Evolutionary conservation across 2,888 invertebrate species (phyloP), one percentile per base, ranked within the genome.

Genomic region (Acleris sparsana): DNA sequence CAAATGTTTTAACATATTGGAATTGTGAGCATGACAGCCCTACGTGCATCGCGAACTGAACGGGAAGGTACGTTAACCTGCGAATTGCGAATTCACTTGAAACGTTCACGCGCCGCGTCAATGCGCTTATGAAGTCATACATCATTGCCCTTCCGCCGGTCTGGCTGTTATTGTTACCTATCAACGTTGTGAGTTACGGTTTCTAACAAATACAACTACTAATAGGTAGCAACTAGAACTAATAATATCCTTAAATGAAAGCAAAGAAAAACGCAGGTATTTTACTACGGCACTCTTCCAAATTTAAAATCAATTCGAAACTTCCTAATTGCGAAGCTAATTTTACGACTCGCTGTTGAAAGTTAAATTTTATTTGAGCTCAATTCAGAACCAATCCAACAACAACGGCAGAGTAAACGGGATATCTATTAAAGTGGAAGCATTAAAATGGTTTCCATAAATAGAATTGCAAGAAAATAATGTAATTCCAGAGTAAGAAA

Each of bases 401-500:
- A 62, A 56, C 60, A 55, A 53, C 16, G 20, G 16, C 56, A 43
- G 9, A 55, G 59, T 62, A 57, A 58, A 43, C 57, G 56, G 65
- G 65, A 62, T 57, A 66, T 66, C 58, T 66, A 60, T 61, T 67
- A 67, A 53, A 53, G 63, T 53, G 60, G 68, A 67, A 68, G 68
- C 63, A 70, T 63, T 56, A 56, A 67, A 83, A 82, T 80, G 75
- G 75, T 79, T 80, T 78, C 77, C 77, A 77, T 83, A 85, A 86
- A 87, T 85, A 85, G 79, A 86, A 82, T 71, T 78, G 79, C 82
- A 82, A 80, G 80, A 83, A 81, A 85, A 84, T 88, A 88, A 88
- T 85, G 86, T 86, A 87, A 89, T 88, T 87, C 84, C 76, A 78
- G 84, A 80, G 81, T 84, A 83, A 86, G 82, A 82, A 84, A 85